phyloP scores from a whole-genome alignment of 2,113 vertebrate species.

The Girardinichthys multiradiatus region DNA sequence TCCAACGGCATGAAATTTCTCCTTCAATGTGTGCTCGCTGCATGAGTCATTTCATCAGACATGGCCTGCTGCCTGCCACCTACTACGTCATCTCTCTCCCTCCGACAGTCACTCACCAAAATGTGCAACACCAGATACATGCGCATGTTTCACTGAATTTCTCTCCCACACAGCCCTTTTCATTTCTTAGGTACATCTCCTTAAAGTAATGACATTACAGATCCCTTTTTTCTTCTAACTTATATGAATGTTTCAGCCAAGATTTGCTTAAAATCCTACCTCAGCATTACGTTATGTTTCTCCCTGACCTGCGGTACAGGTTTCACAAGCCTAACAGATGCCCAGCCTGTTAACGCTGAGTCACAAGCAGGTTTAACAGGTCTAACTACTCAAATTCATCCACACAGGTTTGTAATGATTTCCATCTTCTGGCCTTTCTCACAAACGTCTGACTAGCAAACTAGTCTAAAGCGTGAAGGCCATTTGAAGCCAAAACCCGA shows the following conservation, averaged over 20 bases:
- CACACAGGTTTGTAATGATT: slow-evolving; percentile 15
- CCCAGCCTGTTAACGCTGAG: background rate
- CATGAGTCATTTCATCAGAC: slow-evolving; percentile 31
- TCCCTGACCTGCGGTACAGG: background rate
- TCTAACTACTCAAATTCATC: background rate
- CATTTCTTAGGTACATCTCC: background rate
- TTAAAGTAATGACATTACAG: background rate
- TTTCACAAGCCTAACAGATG: slow-evolving; percentile 11
- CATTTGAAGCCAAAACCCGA: background rate
- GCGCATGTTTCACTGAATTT: background rate
- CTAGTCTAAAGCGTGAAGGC: background rate
- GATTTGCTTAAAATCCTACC: background rate
- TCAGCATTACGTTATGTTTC: background rate
- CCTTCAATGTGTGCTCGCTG: background rate
- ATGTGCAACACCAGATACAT: background rate
- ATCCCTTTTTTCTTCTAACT: too few species aligned
- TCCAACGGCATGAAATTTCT: slow-evolving; percentile 1
- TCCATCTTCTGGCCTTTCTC: background rate
- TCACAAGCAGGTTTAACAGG: slow-evolving; percentile 19
- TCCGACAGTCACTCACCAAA: background rate
- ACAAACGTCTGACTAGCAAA: background rate
- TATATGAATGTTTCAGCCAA: too few species aligned
- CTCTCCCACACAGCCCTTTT: background rate
- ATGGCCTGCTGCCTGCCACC: slow-evolving; percentile 21
- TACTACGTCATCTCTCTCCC: slow-evolving; percentile 20